Evolutionary conservation across 2,888 invertebrate species (phyloP).

Genomic region (Conomelus anceps): DNA sequence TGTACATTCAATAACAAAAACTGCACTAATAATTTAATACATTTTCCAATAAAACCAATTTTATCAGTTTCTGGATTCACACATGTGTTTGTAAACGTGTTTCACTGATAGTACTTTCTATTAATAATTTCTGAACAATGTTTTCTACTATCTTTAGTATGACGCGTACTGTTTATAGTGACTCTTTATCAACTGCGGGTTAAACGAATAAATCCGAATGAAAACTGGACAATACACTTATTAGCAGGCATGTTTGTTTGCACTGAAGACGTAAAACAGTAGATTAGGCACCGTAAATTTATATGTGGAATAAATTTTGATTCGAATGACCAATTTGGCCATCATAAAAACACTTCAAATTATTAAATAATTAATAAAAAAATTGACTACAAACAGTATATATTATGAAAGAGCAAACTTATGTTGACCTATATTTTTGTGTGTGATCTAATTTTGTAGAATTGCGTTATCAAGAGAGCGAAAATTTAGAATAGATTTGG

Average conservation of each 20-base stretch:
- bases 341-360: not conserved
- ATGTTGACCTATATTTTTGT: not conserved
- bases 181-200: not conserved
- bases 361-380: no score
- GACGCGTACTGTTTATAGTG: not conserved
- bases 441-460: not conserved
- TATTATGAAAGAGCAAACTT: not conserved
- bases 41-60: not conserved
- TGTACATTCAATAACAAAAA: no score
- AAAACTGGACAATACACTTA: not conserved
- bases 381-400: not conserved
- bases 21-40: not conserved
- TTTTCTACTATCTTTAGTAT: not conserved
- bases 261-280: no score
- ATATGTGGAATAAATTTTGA: no score
- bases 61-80: not conserved
- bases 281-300: no score
- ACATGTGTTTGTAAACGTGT: not conserved
- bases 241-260: no score
- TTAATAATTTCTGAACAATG: not conserved
- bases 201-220: not conserved
- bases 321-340: no score
- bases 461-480: not conserved
- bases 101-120: not conserved
- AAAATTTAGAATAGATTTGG: not conserved